phyloP scores from a whole-genome alignment of 2,888 invertebrate species.

The Agrotis exclamationis region DNA sequence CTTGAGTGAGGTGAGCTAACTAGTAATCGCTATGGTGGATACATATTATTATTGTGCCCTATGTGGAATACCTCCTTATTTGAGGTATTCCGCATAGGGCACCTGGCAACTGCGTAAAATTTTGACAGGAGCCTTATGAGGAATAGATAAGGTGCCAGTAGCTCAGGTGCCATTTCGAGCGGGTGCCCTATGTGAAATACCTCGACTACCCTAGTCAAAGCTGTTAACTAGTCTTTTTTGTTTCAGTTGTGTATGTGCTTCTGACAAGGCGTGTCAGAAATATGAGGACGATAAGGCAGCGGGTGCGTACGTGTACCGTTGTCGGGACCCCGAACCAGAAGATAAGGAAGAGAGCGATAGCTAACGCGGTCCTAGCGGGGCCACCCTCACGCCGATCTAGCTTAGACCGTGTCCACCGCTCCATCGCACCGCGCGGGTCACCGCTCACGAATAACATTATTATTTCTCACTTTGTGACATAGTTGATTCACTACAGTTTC shows the following conservation, averaged over 20 bases:
- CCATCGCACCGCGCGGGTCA: constrained; percentile 14
- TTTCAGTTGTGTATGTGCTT: constrained; percentile 76
- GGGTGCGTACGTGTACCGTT: constrained; percentile 65
- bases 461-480: background rate
- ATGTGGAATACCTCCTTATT: no score
- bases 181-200: no score
- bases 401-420: constrained; percentile 53
- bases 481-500: constrained; percentile 5
- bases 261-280: constrained; percentile 58
- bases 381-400: constrained; percentile 30
- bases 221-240: constrained; percentile 8
- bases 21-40: no score
- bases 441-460: constrained; percentile 4
- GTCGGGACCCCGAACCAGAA: constrained; percentile 52
- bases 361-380: constrained; percentile 53
- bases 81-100: no score
- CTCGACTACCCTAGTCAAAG: no score
- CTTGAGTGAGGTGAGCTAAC: no score
- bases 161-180: no score
- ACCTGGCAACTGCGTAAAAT: no score
- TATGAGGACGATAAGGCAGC: constrained; percentile 62
- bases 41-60: no score
- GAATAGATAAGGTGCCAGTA: no score
- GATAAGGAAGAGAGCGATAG: constrained; percentile 57
- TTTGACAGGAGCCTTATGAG: no score